These are phyloP conservation scores for Cistogaster globosa DNA, from an alignment of 2,888 invertebrate genomes.

Conservation along the genomic window DNA sequence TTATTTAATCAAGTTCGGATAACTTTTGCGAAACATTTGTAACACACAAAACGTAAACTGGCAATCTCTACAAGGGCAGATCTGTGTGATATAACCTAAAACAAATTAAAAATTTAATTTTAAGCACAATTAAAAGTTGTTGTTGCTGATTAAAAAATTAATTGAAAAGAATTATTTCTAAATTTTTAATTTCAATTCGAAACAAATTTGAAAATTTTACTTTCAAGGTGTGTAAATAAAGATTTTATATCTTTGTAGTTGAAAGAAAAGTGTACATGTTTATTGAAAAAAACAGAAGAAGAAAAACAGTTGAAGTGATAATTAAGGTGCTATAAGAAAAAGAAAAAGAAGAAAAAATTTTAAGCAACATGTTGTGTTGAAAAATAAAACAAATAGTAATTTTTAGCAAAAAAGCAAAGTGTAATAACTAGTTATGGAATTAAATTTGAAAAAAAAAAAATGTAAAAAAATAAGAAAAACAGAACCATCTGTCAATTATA, in stretches of 20 bases:
- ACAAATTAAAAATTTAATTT: background rate
- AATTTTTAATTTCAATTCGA: conserved; percentile 7
- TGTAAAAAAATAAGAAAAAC: background rate
- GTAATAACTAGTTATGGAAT: conserved; percentile 30
- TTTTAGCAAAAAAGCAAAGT: conserved; percentile 12
- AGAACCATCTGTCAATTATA: background rate
- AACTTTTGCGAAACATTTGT: no score
- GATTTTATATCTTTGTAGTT: background rate
- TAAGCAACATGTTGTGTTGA: conserved; percentile 51
- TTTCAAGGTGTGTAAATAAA: conserved; percentile 12
- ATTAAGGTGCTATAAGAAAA: conserved; percentile 63
- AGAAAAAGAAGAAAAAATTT: conserved; percentile 31
- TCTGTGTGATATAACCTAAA: no score
- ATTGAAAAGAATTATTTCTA: conserved; percentile 22
- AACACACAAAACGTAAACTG: no score
- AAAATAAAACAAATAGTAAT: conserved; percentile 29
- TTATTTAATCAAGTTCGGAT: no score
- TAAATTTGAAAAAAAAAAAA: background rate
- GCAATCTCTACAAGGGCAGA: no score
- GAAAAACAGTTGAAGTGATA: conserved; percentile 55
- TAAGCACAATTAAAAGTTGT: conserved; percentile 1
- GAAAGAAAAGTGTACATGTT: conserved; percentile 17
- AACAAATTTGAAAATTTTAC: background rate
- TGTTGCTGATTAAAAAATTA: conserved; percentile 16
- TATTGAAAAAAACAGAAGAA: background rate